These are phyloP conservation scores for Eudemis profundana DNA, from an alignment of 2,888 invertebrate genomes.

Conservation along the genomic window DNA sequence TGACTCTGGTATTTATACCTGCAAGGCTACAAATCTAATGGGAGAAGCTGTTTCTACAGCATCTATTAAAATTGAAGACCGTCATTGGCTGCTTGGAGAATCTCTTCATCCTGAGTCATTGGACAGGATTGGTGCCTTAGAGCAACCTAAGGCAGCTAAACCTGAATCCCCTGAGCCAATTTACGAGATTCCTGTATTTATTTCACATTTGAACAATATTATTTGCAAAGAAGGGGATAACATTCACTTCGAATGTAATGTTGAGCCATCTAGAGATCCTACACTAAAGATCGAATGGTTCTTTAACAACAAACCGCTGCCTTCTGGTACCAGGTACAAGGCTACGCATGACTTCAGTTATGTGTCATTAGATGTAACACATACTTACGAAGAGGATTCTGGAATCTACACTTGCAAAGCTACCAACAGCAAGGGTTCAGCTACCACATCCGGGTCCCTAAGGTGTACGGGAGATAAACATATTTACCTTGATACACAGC, in stretches of 20 bases:
- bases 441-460: slow-evolving; percentile 95
- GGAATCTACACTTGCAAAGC: slow-evolving; percentile 96
- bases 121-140: slow-evolving; percentile 93
- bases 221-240: slow-evolving; percentile 95
- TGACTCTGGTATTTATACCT: slow-evolving; percentile 98
- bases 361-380: slow-evolving; percentile 94
- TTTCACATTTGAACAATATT: slow-evolving; percentile 95
- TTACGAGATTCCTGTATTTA: slow-evolving; percentile 95
- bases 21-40: slow-evolving; percentile 95
- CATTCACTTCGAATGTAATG: slow-evolving; percentile 95
- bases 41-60: slow-evolving; percentile 98
- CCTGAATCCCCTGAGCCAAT: slow-evolving; percentile 90
- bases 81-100: slow-evolving; percentile 94
- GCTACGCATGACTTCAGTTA: slow-evolving; percentile 98
- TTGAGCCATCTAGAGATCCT: slow-evolving; percentile 96
- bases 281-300: slow-evolving; percentile 97
- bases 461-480: slow-evolving; percentile 92
- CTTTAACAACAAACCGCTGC: slow-evolving; percentile 95
- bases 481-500: slow-evolving; percentile 95
- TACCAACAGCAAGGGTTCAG: slow-evolving; percentile 94
- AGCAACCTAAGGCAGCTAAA: slow-evolving; percentile 89
- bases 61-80: slow-evolving; percentile 94
- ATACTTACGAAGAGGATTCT: slow-evolving; percentile 96
- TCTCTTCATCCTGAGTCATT: slow-evolving; percentile 95
- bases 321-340: slow-evolving; percentile 95